Evolutionary conservation across 2,113 vertebrate genomes (phyloP).

Genomic region (Ceyx margarethae): DNA sequence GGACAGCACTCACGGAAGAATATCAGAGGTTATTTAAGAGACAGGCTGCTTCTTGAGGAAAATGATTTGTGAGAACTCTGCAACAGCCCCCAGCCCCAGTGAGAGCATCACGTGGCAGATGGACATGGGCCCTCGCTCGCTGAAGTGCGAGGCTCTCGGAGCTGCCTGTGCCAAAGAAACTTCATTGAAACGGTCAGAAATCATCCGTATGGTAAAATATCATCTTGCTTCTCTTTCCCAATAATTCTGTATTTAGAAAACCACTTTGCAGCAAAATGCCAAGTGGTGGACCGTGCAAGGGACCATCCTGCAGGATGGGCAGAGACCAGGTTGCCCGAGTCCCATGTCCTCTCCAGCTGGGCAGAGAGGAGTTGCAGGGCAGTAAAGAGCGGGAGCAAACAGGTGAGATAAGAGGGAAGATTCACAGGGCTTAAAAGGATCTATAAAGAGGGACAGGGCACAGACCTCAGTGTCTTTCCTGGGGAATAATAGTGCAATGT

Average conservation of each 20-base stretch:
- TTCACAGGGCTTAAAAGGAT: background rate
- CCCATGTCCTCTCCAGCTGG: background rate
- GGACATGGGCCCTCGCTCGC: background rate
- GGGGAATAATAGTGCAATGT: background rate
- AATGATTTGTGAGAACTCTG: background rate
- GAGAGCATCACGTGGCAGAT: background rate
- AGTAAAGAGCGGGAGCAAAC: background rate
- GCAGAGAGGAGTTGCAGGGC: background rate
- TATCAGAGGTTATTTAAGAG: background rate
- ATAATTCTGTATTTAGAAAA: background rate
- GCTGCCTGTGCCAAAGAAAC: slow-evolving; percentile 18
- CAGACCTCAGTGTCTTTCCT: background rate
- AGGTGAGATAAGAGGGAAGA: background rate
- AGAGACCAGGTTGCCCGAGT: background rate
- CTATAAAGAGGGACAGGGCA: background rate
- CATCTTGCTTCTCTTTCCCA: background rate
- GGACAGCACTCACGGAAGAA: background rate
- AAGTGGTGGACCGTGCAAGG: background rate
- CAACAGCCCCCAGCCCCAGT: accelerated
- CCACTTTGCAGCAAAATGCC: background rate
- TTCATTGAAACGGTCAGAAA: slow-evolving; percentile 28
- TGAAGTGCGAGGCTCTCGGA: background rate
- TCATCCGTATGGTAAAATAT: background rate
- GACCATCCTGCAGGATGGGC: background rate
- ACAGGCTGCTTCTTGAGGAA: background rate